Percentiles rank a stretch among this genome's conserved stretches.
These are phyloP conservation scores for Trididemnum nubilum DNA, from an alignment of 23 tunicate species.

Conservation along the genomic window DNA sequence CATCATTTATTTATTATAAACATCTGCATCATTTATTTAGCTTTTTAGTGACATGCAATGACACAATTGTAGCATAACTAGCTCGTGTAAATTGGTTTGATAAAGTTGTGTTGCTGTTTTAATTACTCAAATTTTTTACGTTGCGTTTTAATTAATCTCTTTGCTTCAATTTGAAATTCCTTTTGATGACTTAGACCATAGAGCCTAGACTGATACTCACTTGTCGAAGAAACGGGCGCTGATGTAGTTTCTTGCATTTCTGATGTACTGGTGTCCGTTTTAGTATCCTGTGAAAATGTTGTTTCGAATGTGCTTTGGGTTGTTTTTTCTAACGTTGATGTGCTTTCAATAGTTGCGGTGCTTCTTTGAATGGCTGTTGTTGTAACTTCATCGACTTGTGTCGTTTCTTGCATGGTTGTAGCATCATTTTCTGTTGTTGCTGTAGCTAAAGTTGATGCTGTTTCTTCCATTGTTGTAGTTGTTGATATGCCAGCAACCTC, in stretches of 20 bases:
- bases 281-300: neutral
- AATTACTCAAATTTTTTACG: too few relatives aligned
- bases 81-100: too few relatives aligned
- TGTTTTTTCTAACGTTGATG: neutral
- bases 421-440: neutral
- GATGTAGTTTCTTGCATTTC: neutral
- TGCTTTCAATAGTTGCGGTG: neutral
- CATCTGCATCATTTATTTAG: too few relatives aligned
- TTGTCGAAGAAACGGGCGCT: neutral
- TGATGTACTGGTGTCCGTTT: neutral
- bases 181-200: too few relatives aligned
- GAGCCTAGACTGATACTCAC: neutral
- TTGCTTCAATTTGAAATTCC: too few relatives aligned
- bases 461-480: neutral
- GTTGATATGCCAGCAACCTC: neutral
- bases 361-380: neutral
- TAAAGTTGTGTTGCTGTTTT: too few relatives aligned
- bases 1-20: too few relatives aligned
- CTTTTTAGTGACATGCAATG: too few relatives aligned
- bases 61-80: too few relatives aligned
- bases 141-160: too few relatives aligned
- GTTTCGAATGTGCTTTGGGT: neutral
- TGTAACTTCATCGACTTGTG: neutral
- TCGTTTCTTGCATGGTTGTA: neutral
- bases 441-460: neutral